Percentiles rank a stretch among this genome's conserved stretches.
Evolutionary conservation across 2,113 vertebrate species (phyloP).

Genomic region (Colius striatus): DNA sequence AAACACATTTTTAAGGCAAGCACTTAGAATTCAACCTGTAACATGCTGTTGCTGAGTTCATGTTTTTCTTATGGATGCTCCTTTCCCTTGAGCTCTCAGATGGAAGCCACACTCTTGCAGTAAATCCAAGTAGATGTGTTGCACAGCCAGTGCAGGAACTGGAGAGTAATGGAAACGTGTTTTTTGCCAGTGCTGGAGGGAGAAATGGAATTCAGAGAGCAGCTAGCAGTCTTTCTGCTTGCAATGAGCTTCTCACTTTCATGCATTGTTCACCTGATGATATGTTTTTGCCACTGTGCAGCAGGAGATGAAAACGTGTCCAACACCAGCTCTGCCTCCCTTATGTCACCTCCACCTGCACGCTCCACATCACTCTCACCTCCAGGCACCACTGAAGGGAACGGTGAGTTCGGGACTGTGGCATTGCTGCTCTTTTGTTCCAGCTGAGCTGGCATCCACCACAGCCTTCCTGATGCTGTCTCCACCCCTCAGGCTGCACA

Average conservation of each 20-base stretch:
- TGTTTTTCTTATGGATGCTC: neutral
- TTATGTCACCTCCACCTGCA: neutral
- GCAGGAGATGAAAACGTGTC: neutral
- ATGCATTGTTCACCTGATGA: neutral
- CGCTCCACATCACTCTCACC: neutral
- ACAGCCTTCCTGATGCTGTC: neutral
- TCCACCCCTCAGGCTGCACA: neutral
- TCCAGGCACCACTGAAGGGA: neutral
- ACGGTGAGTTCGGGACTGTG: rapidly evolving
- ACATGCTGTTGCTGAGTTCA: neutral
- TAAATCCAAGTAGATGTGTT: neutral
- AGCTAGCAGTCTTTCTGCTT: neutral
- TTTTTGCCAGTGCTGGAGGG: neutral
- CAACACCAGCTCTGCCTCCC: neutral
- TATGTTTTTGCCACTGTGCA: neutral
- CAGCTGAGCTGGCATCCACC: neutral
- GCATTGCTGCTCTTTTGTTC: neutral
- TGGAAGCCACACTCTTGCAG: neutral
- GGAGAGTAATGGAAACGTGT: neutral
- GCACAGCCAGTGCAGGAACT: neutral
- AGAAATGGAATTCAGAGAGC: neutral
- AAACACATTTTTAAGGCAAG: neutral
- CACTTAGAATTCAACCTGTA: neutral
- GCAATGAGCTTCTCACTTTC: neutral
- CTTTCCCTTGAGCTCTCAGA: neutral